These are phyloP conservation scores for Yponomeuta sedellus DNA, from an alignment of 2,888 invertebrate species.

Conservation along the genomic window DNA sequence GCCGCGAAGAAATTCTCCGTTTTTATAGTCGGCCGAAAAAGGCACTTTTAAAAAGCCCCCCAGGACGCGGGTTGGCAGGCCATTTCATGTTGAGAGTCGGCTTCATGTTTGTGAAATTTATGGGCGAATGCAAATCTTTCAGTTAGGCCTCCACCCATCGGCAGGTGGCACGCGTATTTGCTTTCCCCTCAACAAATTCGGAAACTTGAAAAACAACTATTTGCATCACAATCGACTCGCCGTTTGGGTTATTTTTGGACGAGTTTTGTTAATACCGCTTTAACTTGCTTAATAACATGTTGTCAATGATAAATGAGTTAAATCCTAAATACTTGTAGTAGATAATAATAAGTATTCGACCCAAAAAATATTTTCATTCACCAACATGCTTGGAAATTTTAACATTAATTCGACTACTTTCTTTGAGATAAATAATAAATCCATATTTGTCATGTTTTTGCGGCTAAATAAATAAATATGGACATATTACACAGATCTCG, in stretches of 20 bases:
- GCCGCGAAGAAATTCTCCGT: constrained; percentile 2
- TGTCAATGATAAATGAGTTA: not conserved
- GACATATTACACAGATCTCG: no score
- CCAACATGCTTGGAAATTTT: no score
- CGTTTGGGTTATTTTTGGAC: not conserved
- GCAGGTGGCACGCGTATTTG: constrained; percentile 16
- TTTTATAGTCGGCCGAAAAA: constrained; percentile 22
- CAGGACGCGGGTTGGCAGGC: constrained; percentile 16
- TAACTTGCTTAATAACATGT: not conserved
- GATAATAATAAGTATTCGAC: no score
- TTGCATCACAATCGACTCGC: not conserved
- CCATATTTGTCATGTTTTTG: no score
- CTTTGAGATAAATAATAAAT: no score
- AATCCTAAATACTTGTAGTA: no score
- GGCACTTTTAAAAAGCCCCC: constrained; percentile 22
- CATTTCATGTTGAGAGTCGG: constrained; percentile 17
- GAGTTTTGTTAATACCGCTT: not conserved
- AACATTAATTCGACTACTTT: no score
- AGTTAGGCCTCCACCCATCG: constrained; percentile 10
- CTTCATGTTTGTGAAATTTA: constrained; percentile 25
- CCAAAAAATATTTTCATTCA: no score
- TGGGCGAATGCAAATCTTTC: constrained; percentile 26
- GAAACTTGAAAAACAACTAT: not conserved
- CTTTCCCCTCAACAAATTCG: constrained; percentile 3
- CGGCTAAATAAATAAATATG: no score